Conservation (phyloP, 2,888 invertebrate species). For the Synanthedon vespiformis region DNA sequence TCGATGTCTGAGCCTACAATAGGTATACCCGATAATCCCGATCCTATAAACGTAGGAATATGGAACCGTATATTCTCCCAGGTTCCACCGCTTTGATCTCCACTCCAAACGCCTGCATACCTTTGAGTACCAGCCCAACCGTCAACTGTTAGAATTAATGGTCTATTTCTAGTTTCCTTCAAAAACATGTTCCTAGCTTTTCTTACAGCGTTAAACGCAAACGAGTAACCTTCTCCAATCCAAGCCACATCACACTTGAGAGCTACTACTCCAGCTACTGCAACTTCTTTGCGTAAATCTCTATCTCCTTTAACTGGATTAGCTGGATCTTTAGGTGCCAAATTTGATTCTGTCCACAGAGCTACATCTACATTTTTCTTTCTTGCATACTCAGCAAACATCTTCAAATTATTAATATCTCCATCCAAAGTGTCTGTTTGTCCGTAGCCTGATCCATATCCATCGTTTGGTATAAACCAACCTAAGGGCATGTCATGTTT, state of each 20-base stretch:
- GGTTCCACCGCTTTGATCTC: constrained; percentile 54
- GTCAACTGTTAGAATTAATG: constrained; percentile 54
- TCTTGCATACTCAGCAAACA: constrained; percentile 42
- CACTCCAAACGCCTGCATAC: constrained; percentile 54
- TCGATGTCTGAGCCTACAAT: constrained; percentile 59
- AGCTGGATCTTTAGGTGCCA: constrained; percentile 43
- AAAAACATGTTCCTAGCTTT: constrained; percentile 40
- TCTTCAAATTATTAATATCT: constrained; percentile 47
- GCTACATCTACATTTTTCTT: constrained; percentile 47
- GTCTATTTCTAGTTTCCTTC: constrained; percentile 27
- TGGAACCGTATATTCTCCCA: constrained; percentile 64
- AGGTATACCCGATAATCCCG: constrained; percentile 54
- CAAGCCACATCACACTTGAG: constrained; percentile 62
- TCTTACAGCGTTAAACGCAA: constrained; percentile 48
- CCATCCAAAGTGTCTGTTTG: constrained; percentile 52
- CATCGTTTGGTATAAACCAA: constrained; percentile 61
- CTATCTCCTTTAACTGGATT: constrained; percentile 57
- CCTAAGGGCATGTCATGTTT: constrained; percentile 52
- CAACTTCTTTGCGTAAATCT: constrained; percentile 48
- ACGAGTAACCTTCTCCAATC: constrained; percentile 57
- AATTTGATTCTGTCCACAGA: constrained; percentile 55
- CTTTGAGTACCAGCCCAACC: constrained; percentile 63
- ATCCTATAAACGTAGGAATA: constrained; percentile 56
- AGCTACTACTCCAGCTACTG: constrained; percentile 42
- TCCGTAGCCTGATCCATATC: constrained; percentile 58